Percentiles rank a stretch among this genome's conserved stretches.
phyloP scores from a whole-genome alignment of 2,888 invertebrate species.

The Dioctria linearis region DNA sequence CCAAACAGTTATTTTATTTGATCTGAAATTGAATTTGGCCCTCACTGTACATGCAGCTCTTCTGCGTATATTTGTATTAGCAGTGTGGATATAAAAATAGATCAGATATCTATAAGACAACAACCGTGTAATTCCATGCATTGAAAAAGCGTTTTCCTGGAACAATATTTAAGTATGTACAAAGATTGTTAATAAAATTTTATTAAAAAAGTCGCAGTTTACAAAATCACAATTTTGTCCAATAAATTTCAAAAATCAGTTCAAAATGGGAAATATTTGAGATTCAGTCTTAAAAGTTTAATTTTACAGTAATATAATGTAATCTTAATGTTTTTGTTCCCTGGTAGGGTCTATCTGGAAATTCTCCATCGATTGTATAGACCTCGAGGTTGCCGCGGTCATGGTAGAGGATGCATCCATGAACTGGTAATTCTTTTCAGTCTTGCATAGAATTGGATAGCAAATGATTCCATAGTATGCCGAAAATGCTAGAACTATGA shows the following conservation, averaged over 20 bases:
- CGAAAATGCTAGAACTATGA: slow-evolving; percentile 68
- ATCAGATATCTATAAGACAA: too few species aligned
- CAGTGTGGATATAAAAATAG: too few species aligned
- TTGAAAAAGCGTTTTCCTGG: too few species aligned
- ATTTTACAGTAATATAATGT: slow-evolving; percentile 22
- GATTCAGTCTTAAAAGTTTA: slow-evolving; percentile 41
- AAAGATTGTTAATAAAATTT: not conserved
- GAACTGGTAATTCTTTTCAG: slow-evolving; percentile 69
- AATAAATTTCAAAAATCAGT: slow-evolving; percentile 28
- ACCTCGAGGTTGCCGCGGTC: slow-evolving; percentile 69
- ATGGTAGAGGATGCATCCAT: slow-evolving; percentile 70
- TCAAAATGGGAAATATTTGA: slow-evolving; percentile 14
- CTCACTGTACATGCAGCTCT: too few species aligned
- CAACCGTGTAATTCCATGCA: too few species aligned
- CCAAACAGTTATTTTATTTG: too few species aligned
- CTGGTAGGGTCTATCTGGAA: slow-evolving; percentile 62
- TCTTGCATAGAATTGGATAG: slow-evolving; percentile 76
- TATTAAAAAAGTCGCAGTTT: slow-evolving; percentile 12
- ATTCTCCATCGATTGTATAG: slow-evolving; percentile 70
- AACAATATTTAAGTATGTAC: too few species aligned
- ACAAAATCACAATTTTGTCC: slow-evolving; percentile 18
- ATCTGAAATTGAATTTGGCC: too few species aligned
- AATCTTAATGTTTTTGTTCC: slow-evolving; percentile 66
- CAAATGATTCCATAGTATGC: slow-evolving; percentile 79
- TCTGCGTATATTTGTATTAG: too few species aligned